Base-by-base conservation (phyloP, 2,797 vertebrate species). In the Microctenopoma stevenorrisi region DNA sequence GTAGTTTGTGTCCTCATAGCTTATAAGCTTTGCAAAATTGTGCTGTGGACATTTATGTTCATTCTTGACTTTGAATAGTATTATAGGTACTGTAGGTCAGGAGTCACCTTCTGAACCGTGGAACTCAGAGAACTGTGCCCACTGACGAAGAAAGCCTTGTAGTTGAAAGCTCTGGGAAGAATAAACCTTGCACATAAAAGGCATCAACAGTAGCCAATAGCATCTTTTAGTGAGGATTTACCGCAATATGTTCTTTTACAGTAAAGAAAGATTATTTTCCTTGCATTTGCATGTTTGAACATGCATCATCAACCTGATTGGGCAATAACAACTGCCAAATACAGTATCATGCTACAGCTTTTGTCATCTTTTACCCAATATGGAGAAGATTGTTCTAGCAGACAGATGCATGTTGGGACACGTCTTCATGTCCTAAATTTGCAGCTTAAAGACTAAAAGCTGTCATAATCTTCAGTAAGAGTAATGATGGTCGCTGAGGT, bases 401-500 rank as follows among this genome's bases (percentile, higher is more conserved):
- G 11, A 52, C 7, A 43, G 16, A 47, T 38, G 47, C 44, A 64
- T 50, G 12, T 16, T 14, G 9, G 8, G 28, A 54, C 26, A 40
- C 22, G 25, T 61, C 7, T 42, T 6, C 14, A 38, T 9, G 8
- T 46, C 18, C n/a, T 49, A 22, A 35, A 16, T 37, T 25, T 5
- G 11, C 5, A 60, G 9, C 33, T 68, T 18, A 72, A 47, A 18
- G 74, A 64, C 22, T 50, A 48, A 53, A 22, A 47, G 18, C 42
- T 64, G 8, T 48, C 15, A 26, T 2, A 73, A 78, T 49, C 40
- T 74, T 79, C 63, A 67, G 35, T 16, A 56, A 58, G 46, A 78
- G 60, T 50, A 65, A 51, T 61, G 54, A 70, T 57, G 58, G 56
- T 5, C 43, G 26, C 50, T 69, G 43, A 58, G 48, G 48, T 77